Evolutionary conservation across 2,797 vertebrate genomes (phyloP).

Genomic region (Pseudopleuronectes americanus): DNA sequence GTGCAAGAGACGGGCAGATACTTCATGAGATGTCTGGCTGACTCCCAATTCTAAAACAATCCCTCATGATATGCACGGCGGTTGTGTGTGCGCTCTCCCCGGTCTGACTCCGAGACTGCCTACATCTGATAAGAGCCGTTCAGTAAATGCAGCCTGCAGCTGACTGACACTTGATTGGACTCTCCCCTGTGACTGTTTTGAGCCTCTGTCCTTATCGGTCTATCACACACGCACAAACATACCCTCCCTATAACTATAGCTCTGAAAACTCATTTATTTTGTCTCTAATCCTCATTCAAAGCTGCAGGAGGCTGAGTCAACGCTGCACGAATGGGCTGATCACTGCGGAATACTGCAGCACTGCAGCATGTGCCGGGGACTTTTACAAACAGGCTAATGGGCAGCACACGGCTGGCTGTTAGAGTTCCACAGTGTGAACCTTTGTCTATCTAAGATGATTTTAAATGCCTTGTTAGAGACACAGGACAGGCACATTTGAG

Average conservation of each 20-base stretch:
- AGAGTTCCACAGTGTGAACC: constrained; percentile 14
- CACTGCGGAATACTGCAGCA: constrained; percentile 67
- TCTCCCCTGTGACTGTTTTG: constrained; percentile 30
- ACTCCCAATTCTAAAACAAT: constrained; percentile 36
- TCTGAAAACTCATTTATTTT: constrained; percentile 9
- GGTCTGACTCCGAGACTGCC: constrained; percentile 39
- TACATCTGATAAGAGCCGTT: constrained; percentile 69
- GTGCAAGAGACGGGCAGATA: constrained; percentile 33
- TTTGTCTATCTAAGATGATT: constrained; percentile 13
- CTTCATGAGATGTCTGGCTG: constrained; percentile 48
- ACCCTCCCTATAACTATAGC: constrained; percentile 15
- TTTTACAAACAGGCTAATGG: constrained; percentile 31
- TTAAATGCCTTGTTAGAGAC: constrained; percentile 4
- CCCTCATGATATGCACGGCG: constrained; percentile 18
- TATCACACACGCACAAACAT: constrained; percentile 32
- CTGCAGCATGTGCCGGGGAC: constrained; percentile 58
- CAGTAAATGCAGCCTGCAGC: constrained; percentile 56
- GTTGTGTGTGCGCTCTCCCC: constrained; percentile 28
- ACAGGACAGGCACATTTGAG: neutral
- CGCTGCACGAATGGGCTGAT: constrained; percentile 22
- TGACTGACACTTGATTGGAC: constrained; percentile 60
- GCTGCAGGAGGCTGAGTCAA: constrained; percentile 31
- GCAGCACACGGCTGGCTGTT: constrained; percentile 42
- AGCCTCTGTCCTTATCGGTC: constrained; percentile 51
- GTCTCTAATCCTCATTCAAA: neutral